A percentile compares a stretch with the other conserved stretches of the same genome.
Conservation (phyloP, 2,888 invertebrate genomes). For the Ormyrus pomaceus region DNA sequence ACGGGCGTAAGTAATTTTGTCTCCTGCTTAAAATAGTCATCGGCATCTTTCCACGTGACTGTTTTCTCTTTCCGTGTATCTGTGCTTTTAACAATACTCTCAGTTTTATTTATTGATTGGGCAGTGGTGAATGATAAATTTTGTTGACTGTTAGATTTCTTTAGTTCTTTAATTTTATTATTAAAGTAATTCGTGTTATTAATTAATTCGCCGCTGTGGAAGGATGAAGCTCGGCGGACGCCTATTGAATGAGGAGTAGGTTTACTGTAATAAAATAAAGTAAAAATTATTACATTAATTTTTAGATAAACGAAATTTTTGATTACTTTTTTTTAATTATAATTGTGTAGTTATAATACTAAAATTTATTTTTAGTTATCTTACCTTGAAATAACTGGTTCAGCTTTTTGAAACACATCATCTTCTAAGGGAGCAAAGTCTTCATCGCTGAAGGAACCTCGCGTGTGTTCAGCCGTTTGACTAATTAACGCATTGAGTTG, state of each 20-base stretch:
- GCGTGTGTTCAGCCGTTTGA: constrained; percentile 68
- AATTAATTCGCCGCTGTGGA: constrained; percentile 68
- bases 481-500: constrained; percentile 67
- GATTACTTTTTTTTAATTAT: too few species aligned
- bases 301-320: neutral
- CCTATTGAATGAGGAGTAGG: constrained; percentile 38
- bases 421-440: constrained; percentile 59
- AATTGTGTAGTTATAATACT: too few species aligned
- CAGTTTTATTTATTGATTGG: neutral
- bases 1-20: constrained; percentile 69
- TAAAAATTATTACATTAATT: neutral
- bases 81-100: constrained; percentile 23
- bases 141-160: constrained; percentile 67
- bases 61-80: constrained; percentile 59
- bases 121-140: constrained; percentile 57
- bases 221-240: constrained; percentile 72
- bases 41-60: constrained; percentile 78
- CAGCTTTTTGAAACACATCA: constrained; percentile 70
- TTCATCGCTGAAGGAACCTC: constrained; percentile 63
- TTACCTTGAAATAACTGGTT: constrained; percentile 8
- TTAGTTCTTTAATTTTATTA: constrained; percentile 68
- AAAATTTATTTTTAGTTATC: neutral
- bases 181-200: constrained; percentile 67
- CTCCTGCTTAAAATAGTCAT: constrained; percentile 78
- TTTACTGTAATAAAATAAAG: constrained; percentile 32